Evolutionary conservation across 1,140 invertebrate species (phyloP).

Genomic region (Diorhabda carinulata): DNA sequence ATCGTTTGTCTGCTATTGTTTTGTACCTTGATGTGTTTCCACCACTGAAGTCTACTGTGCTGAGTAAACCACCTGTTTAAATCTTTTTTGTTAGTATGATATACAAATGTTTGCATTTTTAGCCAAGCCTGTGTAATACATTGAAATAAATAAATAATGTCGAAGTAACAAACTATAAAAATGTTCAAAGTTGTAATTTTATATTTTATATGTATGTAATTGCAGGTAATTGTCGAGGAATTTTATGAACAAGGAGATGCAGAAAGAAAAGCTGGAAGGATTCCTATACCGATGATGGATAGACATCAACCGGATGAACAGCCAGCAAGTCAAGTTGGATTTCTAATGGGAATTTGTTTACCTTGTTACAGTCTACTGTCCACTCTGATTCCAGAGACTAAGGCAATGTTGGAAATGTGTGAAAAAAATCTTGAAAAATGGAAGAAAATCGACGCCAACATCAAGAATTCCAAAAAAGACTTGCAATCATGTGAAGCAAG

Average conservation of each 20-base stretch:
- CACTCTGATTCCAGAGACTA: conserved; percentile 65
- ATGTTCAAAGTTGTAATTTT: no score
- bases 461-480: conserved; percentile 11
- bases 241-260: conserved; percentile 81
- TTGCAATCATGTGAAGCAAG: no score
- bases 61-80: no score
- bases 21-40: no score
- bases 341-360: conserved; percentile 74
- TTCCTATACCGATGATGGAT: conserved; percentile 82
- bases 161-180: no score
- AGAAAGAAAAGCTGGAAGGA: conserved; percentile 63
- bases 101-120: no score
- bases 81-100: no score
- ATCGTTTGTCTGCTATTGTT: no score
- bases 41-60: no score
- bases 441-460: conserved; percentile 50
- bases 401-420: conserved; percentile 66
- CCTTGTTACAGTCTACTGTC: conserved; percentile 73
- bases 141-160: no score
- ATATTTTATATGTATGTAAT: neutral
- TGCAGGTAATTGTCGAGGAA: conserved; percentile 73
- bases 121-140: no score
- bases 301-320: conserved; percentile 67
- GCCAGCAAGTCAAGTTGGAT: conserved; percentile 73
- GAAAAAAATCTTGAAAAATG: conserved; percentile 56